Conservation (phyloP, 64 coral and sea anemone genomes). For the Montipora foliosa region DNA sequence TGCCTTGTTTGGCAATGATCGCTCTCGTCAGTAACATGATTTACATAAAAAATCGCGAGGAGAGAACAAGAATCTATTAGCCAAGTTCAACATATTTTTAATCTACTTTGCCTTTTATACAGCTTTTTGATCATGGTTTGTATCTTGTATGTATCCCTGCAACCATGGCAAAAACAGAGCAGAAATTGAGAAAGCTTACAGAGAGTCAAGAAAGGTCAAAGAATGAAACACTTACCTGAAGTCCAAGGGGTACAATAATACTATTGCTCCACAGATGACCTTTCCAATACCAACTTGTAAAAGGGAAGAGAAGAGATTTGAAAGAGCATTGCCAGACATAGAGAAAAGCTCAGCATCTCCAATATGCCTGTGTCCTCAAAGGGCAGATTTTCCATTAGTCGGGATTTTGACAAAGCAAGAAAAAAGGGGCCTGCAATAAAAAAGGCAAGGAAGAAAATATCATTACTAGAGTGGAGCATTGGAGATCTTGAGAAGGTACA, state of each 20-base stretch:
- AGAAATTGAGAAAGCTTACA: slow-evolving; percentile 73
- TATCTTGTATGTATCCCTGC: too few species aligned
- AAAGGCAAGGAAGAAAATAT: slow-evolving; percentile 53
- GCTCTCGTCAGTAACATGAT: too few species aligned
- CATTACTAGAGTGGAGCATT: slow-evolving; percentile 27
- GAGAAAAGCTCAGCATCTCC: slow-evolving; percentile 55
- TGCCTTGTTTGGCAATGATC: too few species aligned
- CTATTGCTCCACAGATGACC: slow-evolving; percentile 32
- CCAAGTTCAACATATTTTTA: too few species aligned
- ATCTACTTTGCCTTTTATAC: too few species aligned
- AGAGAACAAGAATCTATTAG: too few species aligned
- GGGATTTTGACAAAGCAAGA: slow-evolving; percentile 11
- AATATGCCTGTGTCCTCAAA: slow-evolving; percentile 5
- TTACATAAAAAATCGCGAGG: too few species aligned
- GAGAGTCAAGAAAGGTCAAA: slow-evolving; percentile 67
- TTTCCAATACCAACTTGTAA: slow-evolving; percentile 23
- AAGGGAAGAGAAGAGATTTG: slow-evolving; percentile 68
- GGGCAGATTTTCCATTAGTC: slow-evolving; percentile 29
- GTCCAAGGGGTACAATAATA: slow-evolving; percentile 65
- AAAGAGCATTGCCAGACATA: slow-evolving; percentile 54
- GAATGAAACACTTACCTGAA: slow-evolving; percentile 34
- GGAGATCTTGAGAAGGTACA: slow-evolving; percentile 52
- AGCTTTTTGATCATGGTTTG: too few species aligned
- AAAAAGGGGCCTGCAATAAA: slow-evolving; percentile 30
- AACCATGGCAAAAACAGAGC: slow-evolving; percentile 4